Evolutionary conservation across 2,113 vertebrate genomes (phyloP), one percentile per base, ranked within the genome.

Genomic region (Zosterops hypoxanthus): DNA sequence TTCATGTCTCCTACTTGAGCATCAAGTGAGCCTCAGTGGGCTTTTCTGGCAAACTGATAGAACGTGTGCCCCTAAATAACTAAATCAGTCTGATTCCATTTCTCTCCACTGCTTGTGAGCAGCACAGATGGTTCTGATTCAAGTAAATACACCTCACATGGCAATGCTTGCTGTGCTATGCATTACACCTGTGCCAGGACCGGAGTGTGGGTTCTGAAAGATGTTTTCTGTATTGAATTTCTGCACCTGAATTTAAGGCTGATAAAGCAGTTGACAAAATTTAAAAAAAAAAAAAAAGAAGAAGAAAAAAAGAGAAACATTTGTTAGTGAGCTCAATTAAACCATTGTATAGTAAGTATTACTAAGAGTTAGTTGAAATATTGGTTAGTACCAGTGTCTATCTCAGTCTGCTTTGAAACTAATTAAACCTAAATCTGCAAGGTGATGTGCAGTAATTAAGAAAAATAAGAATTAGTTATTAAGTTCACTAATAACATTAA

Each of bases 81-180:
- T 33, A 44, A 86, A 81, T 63, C n/a, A 29, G 4, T 33, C n/a
- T 59, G 76, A 46, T 66, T 77, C 59, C 69, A 41, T 53, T 46
- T 61, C 33, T 39, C 34, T 71, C 28, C 23, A 2, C 33, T 50
- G 47, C 69, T 78, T 16, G 5, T 25, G 53, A 53, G 68, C 61
- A 66, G 50, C 28, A 23, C 31, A 61, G 42, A 34, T 56, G 44
- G 65, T 66, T 44, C 65, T 36, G 50, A 14, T 16, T 44, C 28
- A 25, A 14, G 39, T 33, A 79, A 87, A 80, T 53, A 12, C 4
- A 14, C 20, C 28, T 88, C n/a, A 7, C 16, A 1, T 42, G 42
- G 56, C 33, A 86, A 3, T 1, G 2, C 46, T 33, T 41, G 47
- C n/a, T 1, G 1, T 42, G 29, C 53, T 78, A 2, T 2, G 1